Conservation (phyloP, 2,888 invertebrate species). For the Macrophya annulata region DNA sequence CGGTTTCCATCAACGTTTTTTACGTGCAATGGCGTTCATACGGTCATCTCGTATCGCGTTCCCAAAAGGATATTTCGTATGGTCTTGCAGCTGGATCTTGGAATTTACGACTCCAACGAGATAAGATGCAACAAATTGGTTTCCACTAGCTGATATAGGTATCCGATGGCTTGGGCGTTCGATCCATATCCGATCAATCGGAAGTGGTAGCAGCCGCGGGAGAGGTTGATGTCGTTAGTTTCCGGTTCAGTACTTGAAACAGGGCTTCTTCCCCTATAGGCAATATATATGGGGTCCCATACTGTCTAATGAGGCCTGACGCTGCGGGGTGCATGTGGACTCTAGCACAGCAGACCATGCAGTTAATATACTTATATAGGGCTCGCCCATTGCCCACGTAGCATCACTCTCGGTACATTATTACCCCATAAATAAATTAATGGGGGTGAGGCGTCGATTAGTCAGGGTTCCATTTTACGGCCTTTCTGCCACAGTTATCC, state of each 20-base stretch:
- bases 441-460: slow-evolving; percentile 66
- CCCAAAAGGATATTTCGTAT: neutral
- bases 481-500: neutral
- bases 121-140: slow-evolving; percentile 53
- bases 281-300: slow-evolving; percentile 65
- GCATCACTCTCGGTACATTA: slow-evolving; percentile 62
- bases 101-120: slow-evolving; percentile 39
- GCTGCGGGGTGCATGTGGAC: slow-evolving; percentile 58
- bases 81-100: neutral
- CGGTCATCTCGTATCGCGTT: neutral
- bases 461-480: slow-evolving; percentile 56
- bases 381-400: slow-evolving; percentile 43
- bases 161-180: slow-evolving; percentile 39
- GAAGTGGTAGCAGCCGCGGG: slow-evolving; percentile 50
- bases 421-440: slow-evolving; percentile 68
- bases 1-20: neutral
- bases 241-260: slow-evolving; percentile 65
- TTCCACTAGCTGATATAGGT: slow-evolving; percentile 41
- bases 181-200: slow-evolving; percentile 52
- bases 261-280: slow-evolving; percentile 58
- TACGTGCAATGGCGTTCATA: neutral
- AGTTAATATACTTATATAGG: slow-evolving; percentile 56
- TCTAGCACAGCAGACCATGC: slow-evolving; percentile 21
- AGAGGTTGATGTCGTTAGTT: slow-evolving; percentile 69
- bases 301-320: slow-evolving; percentile 75